phyloP scores from a whole-genome alignment of 2,113 vertebrate species.

The Gambusia affinis region DNA sequence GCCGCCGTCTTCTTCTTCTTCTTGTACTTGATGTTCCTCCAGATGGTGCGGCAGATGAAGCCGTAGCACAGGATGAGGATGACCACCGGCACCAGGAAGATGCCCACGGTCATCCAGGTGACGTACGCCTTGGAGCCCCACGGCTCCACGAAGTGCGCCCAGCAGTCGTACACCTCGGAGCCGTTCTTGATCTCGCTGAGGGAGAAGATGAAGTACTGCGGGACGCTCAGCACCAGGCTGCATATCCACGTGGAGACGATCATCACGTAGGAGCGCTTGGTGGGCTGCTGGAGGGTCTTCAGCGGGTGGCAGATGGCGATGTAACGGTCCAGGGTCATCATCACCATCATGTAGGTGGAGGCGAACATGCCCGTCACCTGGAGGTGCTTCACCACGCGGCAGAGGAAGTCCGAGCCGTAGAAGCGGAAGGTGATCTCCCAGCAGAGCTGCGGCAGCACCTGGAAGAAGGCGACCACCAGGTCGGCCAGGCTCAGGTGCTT shows the following conservation, averaged over 20 bases:
- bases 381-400: conserved; percentile 93
- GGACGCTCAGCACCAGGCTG: conserved; percentile 89
- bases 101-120: conserved; percentile 91
- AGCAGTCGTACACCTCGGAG: conserved; percentile 90
- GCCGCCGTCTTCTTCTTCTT: conserved; percentile 71
- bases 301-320: conserved; percentile 97
- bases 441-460: conserved; percentile 94
- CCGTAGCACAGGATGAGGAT: conserved; percentile 89
- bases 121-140: conserved; percentile 90
- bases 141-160: conserved; percentile 91
- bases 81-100: conserved; percentile 89
- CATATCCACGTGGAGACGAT: conserved; percentile 89
- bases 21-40: conserved; percentile 88
- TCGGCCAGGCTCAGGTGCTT: conserved; percentile 95
- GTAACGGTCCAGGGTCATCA: conserved; percentile 96
- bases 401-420: conserved; percentile 91
- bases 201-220: conserved; percentile 95
- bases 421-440: conserved; percentile 96
- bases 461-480: conserved; percentile 96
- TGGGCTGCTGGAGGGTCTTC: conserved; percentile 92
- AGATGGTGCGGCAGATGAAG: conserved; percentile 91
- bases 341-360: conserved; percentile 97
- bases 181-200: conserved; percentile 88
- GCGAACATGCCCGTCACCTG: conserved; percentile 97
- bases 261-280: conserved; percentile 89